These are phyloP conservation scores for Chondrosia reniformis DNA, from an alignment of 37 sponge, comb jelly and placozoan species.

Conservation along the genomic window DNA sequence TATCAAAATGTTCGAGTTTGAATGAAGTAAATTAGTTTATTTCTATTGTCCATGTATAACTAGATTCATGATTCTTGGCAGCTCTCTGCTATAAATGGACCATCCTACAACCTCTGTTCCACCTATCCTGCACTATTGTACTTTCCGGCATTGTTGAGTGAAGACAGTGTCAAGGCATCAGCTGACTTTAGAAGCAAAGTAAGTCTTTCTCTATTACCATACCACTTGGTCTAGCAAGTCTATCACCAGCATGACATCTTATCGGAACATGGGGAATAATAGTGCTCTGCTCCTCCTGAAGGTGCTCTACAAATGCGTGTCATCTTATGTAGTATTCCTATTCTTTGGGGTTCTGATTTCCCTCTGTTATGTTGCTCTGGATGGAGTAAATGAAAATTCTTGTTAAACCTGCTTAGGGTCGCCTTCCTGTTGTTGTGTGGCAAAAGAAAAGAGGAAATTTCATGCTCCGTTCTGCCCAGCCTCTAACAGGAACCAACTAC, in stretches of 20 bases:
- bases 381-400: neutral
- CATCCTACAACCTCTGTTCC: constrained; percentile 53
- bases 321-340: no score
- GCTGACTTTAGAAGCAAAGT: constrained; percentile 86
- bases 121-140: constrained; percentile 78
- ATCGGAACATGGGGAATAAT: no score
- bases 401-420: constrained; percentile 37
- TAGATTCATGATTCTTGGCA: constrained; percentile 39
- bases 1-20: neutral
- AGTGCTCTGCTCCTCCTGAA: no score
- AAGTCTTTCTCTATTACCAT: constrained; percentile 16
- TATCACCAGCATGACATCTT: no score
- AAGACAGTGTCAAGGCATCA: constrained; percentile 29
- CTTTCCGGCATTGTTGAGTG: constrained; percentile 24
- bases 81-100: constrained; percentile 51
- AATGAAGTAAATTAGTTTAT: no score
- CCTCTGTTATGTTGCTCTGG: no score
- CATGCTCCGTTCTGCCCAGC: constrained; percentile 94
- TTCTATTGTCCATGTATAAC: neutral
- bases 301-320: no score
- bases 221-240: no score
- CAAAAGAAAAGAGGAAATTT: constrained; percentile 54
- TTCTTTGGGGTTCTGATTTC: no score
- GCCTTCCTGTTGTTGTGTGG: constrained; percentile 89
- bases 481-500: constrained; percentile 70